Evolutionary conservation across 2,888 invertebrate genomes (phyloP), one percentile per base, ranked within the genome.

Genomic region (Mythimna impura): DNA sequence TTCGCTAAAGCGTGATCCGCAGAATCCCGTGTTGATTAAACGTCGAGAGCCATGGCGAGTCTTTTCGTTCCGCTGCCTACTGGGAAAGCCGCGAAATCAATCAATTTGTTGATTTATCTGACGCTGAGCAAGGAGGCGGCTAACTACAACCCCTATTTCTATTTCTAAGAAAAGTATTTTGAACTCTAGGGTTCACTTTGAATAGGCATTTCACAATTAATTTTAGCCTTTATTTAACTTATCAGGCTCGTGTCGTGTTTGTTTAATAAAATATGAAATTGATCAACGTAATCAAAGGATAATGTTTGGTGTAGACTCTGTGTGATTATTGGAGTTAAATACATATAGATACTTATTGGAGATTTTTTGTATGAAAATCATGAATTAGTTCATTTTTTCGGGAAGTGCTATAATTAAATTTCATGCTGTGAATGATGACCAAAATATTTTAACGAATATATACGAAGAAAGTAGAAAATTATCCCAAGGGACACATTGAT

Each of bases 21-120:
- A 82, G 55, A 79, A 81, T 66, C 67, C 43, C 63, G 40, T 55
- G 82, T 77, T 81, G 79, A 72, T 80, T 80, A 78, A 80, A 78
- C 54, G 67, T 54, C 57, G 79, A 78, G 78, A 57, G 55, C 50
- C 66, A 40, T 30, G 75, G 57, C 67, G 67, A 54, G 61, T 69
- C 22, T 68, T 64, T 55, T 30, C 55, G 54, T 65, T 52, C 58
- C 63, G 64, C 50, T 82, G 72, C 57, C 82, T 58, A 60, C 61
- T 47, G 34, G 36, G 34, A 78, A 71, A 82, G 66, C 82, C 72
- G 61, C 60, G 72, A 78, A 80, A 82, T 82, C 79, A 80, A 80
- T 80, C 78, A 80, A 82, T 82, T 80, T 78, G 82, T 78, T 62
- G 82, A 80, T 78, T 79, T 78, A 77, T 78, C 82, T 67, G 67